Base-by-base conservation (phyloP, 2,888 invertebrate genomes). In the Gastracanthus pulcherrimus region DNA sequence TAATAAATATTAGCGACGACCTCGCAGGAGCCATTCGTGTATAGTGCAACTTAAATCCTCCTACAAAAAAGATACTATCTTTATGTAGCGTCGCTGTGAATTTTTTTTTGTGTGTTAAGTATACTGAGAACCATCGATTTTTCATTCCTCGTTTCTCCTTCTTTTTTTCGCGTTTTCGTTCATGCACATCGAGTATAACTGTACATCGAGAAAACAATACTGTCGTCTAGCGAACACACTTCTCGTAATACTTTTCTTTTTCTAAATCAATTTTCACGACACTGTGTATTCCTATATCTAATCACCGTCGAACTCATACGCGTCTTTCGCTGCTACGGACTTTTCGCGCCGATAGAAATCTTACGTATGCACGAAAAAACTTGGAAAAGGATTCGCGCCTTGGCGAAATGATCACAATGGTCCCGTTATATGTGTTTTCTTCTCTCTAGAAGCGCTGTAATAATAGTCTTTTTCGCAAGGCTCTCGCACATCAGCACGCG, bases 191-290 rank as follows among this genome's bases (percentile, higher is more conserved):
- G 41, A 38, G 0, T n/a, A 11, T 60, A 45, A 58, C 31, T 36
- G 41, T 55, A 64, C 13, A 62, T 34, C 69, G 58, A 67, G 38
- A 69, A 31, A 70, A 80, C 70, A 80, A 80, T 76, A 80, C 69
- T 80, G 67, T 13, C 19, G 58, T 74, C 55, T 48, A 34, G 34
- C 62, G 62, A 3, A 34, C 9, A 6, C 51, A 58, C 60, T 29
- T 29, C n/a, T 23, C 19, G 38, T 80, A 80, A 80, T 80, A 80
- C 80, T 80, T 76, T 69, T 60, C 6, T 55, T 38, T 19, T 55
- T 16, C 7, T 19, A n/a, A 51, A 51, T 51, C 51, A 51, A 6
- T 51, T 23, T 23, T 23, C 23, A n/a, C 19, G 45, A 48, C 45
- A n/a, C 45, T 48, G 6, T n/a, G n/a, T n/a, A n/a, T 3, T 48